Evolutionary conservation across 2,888 invertebrate genomes (phyloP), one percentile per base, ranked within the genome.

Genomic region (Teleogryllus oceanicus): DNA sequence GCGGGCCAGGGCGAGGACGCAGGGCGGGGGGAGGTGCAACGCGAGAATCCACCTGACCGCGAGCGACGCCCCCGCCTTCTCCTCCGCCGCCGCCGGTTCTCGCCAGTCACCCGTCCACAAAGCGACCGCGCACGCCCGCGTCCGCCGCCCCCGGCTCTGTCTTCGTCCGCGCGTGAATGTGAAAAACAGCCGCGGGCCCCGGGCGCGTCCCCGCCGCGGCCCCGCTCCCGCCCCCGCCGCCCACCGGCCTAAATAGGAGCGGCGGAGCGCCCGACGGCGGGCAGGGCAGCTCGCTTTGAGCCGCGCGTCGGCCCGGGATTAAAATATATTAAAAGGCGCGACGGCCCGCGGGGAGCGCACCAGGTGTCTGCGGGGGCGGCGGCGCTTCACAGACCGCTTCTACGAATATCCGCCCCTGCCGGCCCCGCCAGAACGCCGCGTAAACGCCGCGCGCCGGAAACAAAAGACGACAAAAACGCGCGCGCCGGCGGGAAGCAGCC

Each of bases 281-380:
- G n/a, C 62, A 62, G 12, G 37, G 37, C n/a, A 8, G n/a, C 62
- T 12, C 62, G 62, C 62, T n/a, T 13, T 62, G 62, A 62, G 62
- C 62, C 62, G 62, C 13, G 16, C 13, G 16, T 62, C n/a, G 62
- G n/a, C 13, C n/a, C 62, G 16, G 62, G 62, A 62, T 62, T 62
- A 62, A 62, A 18, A 62, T 62, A 62, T 62, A 62, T n/a, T 62
- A 62, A 62, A 62, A 62, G 62, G 62, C 62, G 62, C 62, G 62
- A 62, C 62, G 37, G 37, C 37, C 37, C 8, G 37, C 37, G 62
- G 62, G 13, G 62, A 62, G 11, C 16, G 16, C 62, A 10, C 62
- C 62, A 62, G 62, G 62, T 62, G 62, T 62, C 62, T n/a, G 62
- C 62, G 62, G 62, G n/a, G 62, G 16, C 62, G 62, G 62, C 62